Evolutionary conservation across 2,888 invertebrate genomes (phyloP), one percentile per base, ranked within the genome.

Genomic region (Tinea semifulvella): DNA sequence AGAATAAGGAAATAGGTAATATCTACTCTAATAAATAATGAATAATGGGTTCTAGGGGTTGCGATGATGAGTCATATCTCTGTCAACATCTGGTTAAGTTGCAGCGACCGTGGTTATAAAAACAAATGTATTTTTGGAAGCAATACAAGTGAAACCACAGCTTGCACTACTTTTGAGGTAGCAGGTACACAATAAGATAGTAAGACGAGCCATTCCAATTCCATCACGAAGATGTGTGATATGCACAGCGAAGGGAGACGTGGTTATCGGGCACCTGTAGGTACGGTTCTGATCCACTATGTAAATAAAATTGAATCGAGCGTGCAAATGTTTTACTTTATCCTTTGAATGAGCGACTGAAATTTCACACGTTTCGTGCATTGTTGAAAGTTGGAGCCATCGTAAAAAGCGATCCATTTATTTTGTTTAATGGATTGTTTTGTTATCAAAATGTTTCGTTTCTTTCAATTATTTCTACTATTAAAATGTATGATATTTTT

Each of bases 261-360:
- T 58, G 59, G 65, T 70, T 72, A 74, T 73, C 71, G 65, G 67
- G 61, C 71, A 74, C 72, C 72, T 74, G 70, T 69, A 66, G 67
- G 66, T 70, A 69, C 69, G 18, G 36, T 47, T 39, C 42, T 45
- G 36, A n/a, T 14, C 16, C 35, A 17, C 18, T 28, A 46, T 20
- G 27, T 43, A 46, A 46, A 46, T 25, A 18, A 27, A 46, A 46
- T 46, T 46, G 46, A 46, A 46, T 42, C 31, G 38, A 38, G 19
- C 38, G 38, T 38, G 38, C 3, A 38, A 38, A 38, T 31, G 31
- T 31, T 31, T 31, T 36, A 36, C 16, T 36, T 18, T 36, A 36
- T 18, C 18, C 16, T 18, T 31, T 14, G 14, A 31, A 31, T 31
- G 31, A 14, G 31, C 14, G 31, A 7, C 27, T 27, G 27, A 27